A percentile compares a stretch with the other conserved stretches of the same genome.
These are phyloP conservation scores for Pseudorhombus dupliciocellatus DNA, from an alignment of 2,113 vertebrate species.

Conservation along the genomic window DNA sequence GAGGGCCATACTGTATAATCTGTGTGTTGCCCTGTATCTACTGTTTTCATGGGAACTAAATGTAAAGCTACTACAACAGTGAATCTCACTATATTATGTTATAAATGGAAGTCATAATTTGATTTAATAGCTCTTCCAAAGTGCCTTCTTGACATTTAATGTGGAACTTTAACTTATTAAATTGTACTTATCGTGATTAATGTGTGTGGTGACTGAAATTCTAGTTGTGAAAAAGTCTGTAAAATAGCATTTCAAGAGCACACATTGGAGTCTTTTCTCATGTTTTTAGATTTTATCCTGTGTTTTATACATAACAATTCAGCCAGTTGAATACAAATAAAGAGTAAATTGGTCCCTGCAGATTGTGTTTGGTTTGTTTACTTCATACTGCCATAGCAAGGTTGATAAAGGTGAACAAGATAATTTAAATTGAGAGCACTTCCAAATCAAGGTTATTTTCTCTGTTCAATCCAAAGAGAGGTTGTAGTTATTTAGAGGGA, in stretches of 20 bases:
- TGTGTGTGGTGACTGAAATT: constrained; percentile 64
- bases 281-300: constrained; percentile 21
- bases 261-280: not conserved
- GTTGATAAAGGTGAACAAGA: not conserved
- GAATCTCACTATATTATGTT: not conserved
- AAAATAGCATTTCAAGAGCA: constrained; percentile 50
- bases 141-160: constrained; percentile 31
- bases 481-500: constrained; percentile 29
- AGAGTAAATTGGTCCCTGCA: constrained; percentile 1
- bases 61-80: constrained; percentile 17
- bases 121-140: constrained; percentile 1
- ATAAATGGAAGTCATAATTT: constrained; percentile 11
- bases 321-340: constrained; percentile 28
- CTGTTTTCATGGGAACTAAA: constrained; percentile 36
- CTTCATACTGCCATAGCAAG: not conserved
- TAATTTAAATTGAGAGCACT: not conserved
- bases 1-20: not conserved
- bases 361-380: constrained; percentile 5
- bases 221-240: constrained; percentile 34
- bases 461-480: constrained; percentile 5
- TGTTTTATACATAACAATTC: constrained; percentile 48
- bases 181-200: not conserved
- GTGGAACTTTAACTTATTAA: constrained; percentile 24
- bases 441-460: constrained; percentile 1
- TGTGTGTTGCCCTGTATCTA: constrained; percentile 14